phyloP scores from a whole-genome alignment of 2,888 invertebrate species.

The Escarpia spicata region DNA sequence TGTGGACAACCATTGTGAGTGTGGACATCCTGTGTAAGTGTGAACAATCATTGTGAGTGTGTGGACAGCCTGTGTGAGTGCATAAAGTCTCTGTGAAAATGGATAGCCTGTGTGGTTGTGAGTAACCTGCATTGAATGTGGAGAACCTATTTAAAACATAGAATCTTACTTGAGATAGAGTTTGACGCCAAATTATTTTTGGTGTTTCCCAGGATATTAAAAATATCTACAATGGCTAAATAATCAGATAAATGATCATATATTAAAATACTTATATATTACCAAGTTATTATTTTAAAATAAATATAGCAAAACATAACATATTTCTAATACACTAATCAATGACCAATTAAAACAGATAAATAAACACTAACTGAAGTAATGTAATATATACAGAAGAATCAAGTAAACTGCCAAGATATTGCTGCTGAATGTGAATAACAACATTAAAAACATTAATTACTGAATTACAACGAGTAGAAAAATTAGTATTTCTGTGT shows the following conservation, averaged over 20 bases:
- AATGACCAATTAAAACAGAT: no score
- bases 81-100: no score
- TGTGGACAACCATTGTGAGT: background rate
- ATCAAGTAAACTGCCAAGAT: no score
- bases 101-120: background rate
- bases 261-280: background rate
- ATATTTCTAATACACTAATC: background rate
- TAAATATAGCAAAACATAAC: background rate
- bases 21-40: background rate
- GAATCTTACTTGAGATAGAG: no score
- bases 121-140: background rate
- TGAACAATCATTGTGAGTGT: background rate
- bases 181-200: no score
- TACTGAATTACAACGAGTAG: no score
- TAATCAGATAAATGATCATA: background rate
- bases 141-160: background rate
- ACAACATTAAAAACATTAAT: no score
- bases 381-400: no score
- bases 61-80: background rate
- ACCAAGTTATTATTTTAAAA: background rate
- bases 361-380: no score
- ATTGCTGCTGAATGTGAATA: no score
- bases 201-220: no score
- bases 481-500: no score
- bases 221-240: background rate